A percentile compares a stretch with the other conserved stretches of the same genome.
Evolutionary conservation across 2,113 vertebrate species (phyloP).

Genomic region (Pterocles orientalis): DNA sequence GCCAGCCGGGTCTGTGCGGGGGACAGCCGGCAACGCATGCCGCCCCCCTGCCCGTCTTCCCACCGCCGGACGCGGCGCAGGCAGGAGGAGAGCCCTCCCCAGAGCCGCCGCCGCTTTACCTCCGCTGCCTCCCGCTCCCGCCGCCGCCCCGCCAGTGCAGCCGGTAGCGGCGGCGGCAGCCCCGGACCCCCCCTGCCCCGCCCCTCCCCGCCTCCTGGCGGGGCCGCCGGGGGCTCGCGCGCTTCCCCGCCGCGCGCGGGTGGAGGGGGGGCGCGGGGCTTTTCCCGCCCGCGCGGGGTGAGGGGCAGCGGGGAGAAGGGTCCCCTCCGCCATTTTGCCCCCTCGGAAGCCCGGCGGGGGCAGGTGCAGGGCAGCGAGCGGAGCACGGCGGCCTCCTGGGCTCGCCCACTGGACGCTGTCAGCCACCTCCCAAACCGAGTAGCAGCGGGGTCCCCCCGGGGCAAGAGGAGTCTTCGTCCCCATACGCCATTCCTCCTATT

Average conservation of each 20-base stretch:
- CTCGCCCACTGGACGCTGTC: not conserved
- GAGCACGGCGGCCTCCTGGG: not conserved
- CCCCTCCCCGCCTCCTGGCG: not conserved
- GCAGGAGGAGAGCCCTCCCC: not conserved
- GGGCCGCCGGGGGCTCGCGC: not conserved
- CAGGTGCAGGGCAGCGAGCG: not conserved
- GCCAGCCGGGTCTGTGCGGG: not conserved
- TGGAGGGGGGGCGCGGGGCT: not conserved
- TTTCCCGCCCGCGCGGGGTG: not conserved
- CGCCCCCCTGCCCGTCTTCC: not conserved
- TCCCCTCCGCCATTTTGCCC: too few relatives aligned
- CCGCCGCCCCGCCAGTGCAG: constrained; percentile 4
- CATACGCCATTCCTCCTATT: accelerated
- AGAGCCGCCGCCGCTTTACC: not conserved
- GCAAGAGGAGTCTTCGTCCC: accelerated
- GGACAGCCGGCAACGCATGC: not conserved
- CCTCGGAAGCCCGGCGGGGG: accelerated
- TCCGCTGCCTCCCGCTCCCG: not conserved
- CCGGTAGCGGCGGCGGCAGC: not conserved
- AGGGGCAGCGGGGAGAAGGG: not conserved
- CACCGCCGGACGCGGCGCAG: not conserved
- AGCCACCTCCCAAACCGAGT: not conserved
- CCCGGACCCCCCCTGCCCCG: not conserved
- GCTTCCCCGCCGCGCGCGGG: not conserved
- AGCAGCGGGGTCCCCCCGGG: too few relatives aligned